Percentiles rank a stretch among this genome's conserved stretches.
Conservation (phyloP, 2,888 invertebrate genomes). For the Corythucha ciliata region DNA sequence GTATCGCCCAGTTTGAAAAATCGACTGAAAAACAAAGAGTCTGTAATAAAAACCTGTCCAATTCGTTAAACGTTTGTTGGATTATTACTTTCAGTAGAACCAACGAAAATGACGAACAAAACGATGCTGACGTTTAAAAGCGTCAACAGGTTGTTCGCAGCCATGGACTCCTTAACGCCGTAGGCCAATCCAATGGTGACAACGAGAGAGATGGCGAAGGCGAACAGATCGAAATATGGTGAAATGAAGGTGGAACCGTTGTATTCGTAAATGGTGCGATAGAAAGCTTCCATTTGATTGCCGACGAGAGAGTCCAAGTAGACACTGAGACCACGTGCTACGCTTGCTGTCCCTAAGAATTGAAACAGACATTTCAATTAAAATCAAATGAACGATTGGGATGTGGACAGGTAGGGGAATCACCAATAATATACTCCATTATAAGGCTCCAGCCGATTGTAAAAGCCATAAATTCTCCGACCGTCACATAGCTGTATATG, state of each 20-base stretch:
- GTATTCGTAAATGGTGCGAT: slow-evolving; percentile 35
- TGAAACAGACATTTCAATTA: background rate
- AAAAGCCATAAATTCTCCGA: slow-evolving; percentile 79
- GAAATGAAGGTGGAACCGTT: slow-evolving; percentile 38
- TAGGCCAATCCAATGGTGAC: slow-evolving; percentile 60
- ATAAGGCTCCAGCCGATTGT: slow-evolving; percentile 92
- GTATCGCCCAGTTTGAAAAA: slow-evolving; percentile 48
- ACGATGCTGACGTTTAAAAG: slow-evolving; percentile 62
- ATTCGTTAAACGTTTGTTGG: background rate
- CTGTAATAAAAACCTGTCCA: background rate
- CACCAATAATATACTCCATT: slow-evolving; percentile 78
- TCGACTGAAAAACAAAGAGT: slow-evolving; percentile 42
- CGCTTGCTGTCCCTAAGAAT: slow-evolving; percentile 40
- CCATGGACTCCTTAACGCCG: slow-evolving; percentile 69
- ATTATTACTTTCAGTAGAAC: slow-evolving; percentile 52
- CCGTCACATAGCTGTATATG: slow-evolving; percentile 71
- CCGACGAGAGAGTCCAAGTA: slow-evolving; percentile 40
- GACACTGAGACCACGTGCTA: slow-evolving; percentile 40
- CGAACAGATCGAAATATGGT: slow-evolving; percentile 41
- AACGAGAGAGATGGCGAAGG: slow-evolving; percentile 42
- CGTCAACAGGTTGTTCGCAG: slow-evolving; percentile 70
- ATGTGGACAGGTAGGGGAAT: background rate
- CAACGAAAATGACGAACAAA: slow-evolving; percentile 61
- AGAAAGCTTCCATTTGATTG: slow-evolving; percentile 37
- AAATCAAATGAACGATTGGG: background rate